Evolutionary conservation across 1,140 invertebrate species (phyloP), one percentile per base, ranked within the genome.

Genomic region (Atta cephalotes): DNA sequence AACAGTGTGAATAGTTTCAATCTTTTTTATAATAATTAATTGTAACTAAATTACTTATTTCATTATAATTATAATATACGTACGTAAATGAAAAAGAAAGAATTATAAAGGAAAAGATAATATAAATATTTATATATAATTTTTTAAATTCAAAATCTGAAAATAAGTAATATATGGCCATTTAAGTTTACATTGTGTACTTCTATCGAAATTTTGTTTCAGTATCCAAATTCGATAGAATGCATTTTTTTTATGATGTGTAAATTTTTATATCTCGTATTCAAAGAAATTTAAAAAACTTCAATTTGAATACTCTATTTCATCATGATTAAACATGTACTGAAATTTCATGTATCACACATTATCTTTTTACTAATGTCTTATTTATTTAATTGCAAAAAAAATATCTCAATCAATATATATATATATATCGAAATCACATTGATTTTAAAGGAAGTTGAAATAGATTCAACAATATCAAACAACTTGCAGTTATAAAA

Each of bases 51-150:
- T 51, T 82, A 87, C 60, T 77, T 12, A 18, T 31, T 71, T 77
- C 51, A 39, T 7, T 62, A 84, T 88, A 78, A 39, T 63, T 70
- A 35, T 76, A 21, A 60, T 16, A 63, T 63, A 14, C 10, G 1
- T 62, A 84, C 18, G 51, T 14, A 21, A 53, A 49, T 60, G 10
- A 88, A 87, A 28, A 88, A 72, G 16, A 62, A 3, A 45, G 9
- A 35, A 25, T 25, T 45, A 78, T n/a, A 78, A 51, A 9, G 7
- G 87, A 77, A 35, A 76, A 84, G 3, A 71, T 77, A 68, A 45
- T 65, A 39, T 76, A 77, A 88, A 85, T 85, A 88, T 45, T 85
- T 35, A 82, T 51, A 60, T 78, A 60, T 78, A 72, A 88, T 82
- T 78, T 28, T 18, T 10, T 4, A 51, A 12, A 14, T 88, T 72